A percentile compares a stretch with the other conserved stretches of the same genome.
Conservation (phyloP, 2,113 vertebrate species). For the Corynorhinus townsendii region DNA sequence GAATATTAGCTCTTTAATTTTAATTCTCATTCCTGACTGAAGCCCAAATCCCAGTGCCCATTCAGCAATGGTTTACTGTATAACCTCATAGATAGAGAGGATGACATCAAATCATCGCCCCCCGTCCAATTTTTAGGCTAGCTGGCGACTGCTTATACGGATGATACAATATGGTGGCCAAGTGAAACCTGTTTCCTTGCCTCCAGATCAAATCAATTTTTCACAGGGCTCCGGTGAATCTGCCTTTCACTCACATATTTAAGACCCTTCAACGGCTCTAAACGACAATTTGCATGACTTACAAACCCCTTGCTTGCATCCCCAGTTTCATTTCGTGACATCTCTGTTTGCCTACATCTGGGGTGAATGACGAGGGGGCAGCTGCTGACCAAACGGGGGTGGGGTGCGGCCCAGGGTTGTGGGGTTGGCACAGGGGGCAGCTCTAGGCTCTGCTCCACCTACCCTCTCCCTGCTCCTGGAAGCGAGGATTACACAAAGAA, state of each 20-base stretch:
- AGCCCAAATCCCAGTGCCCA: neutral
- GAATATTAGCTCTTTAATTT: conserved; percentile 7
- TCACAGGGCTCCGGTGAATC: neutral
- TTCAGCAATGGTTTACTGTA: neutral
- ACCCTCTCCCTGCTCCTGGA: neutral
- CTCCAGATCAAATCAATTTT: neutral
- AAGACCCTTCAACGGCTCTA: neutral
- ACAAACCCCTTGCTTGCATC: neutral
- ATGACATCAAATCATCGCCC: neutral
- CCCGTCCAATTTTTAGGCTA: neutral
- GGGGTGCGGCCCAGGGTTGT: too few relatives aligned
- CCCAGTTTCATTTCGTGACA: neutral
- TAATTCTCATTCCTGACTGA: neutral
- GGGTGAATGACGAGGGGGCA: neutral
- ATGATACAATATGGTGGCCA: neutral
- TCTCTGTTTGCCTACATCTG: neutral
- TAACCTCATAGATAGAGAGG: neutral
- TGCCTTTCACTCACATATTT: neutral
- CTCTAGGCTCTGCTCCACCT: conserved; percentile 9
- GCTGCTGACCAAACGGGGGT: neutral
- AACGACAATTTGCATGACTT: neutral
- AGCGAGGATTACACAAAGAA: neutral
- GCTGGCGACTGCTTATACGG: neutral
- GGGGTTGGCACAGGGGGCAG: neutral
- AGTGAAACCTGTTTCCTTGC: neutral